A percentile compares a stretch with the other conserved stretches of the same genome.
Conservation (phyloP, 64 coral and sea anemone genomes). For the Trachythela sp. region DNA sequence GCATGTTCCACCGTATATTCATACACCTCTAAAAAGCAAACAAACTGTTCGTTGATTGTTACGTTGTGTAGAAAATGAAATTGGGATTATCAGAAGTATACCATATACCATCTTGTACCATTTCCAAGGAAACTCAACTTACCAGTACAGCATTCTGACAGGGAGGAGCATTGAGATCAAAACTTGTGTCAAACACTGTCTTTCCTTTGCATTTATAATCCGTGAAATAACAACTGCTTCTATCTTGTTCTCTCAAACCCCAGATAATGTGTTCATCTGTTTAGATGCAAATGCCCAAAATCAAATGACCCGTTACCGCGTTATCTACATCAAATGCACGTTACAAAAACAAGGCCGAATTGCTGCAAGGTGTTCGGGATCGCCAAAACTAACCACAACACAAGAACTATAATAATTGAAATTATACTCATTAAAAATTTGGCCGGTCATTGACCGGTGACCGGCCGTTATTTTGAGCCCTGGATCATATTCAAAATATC, state of each 20-base stretch:
- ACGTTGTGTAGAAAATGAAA: no score
- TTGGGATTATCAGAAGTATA: no score
- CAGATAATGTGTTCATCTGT: conserved; percentile 63
- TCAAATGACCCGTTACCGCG: no score
- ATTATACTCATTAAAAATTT: no score
- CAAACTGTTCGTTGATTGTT: not conserved
- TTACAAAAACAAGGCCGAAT: no score
- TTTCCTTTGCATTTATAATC: conserved; percentile 68
- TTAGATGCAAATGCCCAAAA: no score
- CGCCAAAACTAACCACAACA: not conserved
- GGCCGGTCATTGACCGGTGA: no score
- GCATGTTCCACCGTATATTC: conserved; percentile 83
- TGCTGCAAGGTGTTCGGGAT: not conserved
- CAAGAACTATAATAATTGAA: no score
- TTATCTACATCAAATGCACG: no score
- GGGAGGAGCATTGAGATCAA: conserved; percentile 59
- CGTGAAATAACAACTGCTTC: conserved; percentile 52
- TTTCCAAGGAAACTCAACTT: not conserved
- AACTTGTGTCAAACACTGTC: conserved; percentile 60
- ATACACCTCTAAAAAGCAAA: conserved; percentile 71
- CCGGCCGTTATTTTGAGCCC: no score
- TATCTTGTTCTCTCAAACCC: conserved; percentile 63
- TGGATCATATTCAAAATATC: no score
- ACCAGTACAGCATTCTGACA: conserved; percentile 61
- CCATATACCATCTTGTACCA: no score